phyloP scores from a whole-genome alignment of 2,888 invertebrate genomes.

The Drosophila ustulata region DNA sequence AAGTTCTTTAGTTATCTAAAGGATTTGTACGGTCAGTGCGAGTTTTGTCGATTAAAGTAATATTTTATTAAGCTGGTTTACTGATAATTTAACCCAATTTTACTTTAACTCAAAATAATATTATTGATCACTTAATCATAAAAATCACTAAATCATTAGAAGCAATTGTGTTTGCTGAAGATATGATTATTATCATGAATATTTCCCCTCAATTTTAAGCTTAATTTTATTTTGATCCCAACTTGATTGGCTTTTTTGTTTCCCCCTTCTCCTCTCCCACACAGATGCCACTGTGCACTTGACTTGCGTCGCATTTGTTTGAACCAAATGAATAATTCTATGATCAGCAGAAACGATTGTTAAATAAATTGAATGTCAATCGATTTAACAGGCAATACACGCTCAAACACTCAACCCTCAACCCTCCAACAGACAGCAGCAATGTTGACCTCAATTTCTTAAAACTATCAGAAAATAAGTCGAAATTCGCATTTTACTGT shows the following conservation, averaged over 20 bases:
- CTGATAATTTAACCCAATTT: too few relatives aligned
- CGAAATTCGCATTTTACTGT: constrained; percentile 47
- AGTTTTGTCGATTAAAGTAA: too few relatives aligned
- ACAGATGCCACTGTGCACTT: background rate
- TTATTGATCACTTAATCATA: too few relatives aligned
- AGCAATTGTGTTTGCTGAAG: too few relatives aligned
- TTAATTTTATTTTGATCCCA: background rate
- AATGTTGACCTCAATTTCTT: constrained; percentile 46
- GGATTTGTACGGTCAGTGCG: too few relatives aligned
- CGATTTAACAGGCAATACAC: constrained; percentile 14
- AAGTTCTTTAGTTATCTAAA: too few relatives aligned
- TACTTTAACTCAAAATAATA: too few relatives aligned
- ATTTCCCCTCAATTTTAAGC: background rate
- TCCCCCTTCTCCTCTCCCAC: background rate
- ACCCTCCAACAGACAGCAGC: background rate
- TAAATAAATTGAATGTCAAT: constrained; percentile 58
- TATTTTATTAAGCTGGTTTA: too few relatives aligned
- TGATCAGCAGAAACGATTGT: constrained; percentile 16
- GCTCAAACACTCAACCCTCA: constrained; percentile 4
- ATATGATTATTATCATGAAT: too few relatives aligned
- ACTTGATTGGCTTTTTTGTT: background rate
- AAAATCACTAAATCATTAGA: too few relatives aligned
- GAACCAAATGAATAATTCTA: constrained; percentile 35
- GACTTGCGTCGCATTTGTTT: constrained; percentile 7
- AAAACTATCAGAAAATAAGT: constrained; percentile 51